These are phyloP conservation scores for Myrmecobius fasciatus DNA, from an alignment of 2,113 vertebrate genomes.

Conservation along the genomic window DNA sequence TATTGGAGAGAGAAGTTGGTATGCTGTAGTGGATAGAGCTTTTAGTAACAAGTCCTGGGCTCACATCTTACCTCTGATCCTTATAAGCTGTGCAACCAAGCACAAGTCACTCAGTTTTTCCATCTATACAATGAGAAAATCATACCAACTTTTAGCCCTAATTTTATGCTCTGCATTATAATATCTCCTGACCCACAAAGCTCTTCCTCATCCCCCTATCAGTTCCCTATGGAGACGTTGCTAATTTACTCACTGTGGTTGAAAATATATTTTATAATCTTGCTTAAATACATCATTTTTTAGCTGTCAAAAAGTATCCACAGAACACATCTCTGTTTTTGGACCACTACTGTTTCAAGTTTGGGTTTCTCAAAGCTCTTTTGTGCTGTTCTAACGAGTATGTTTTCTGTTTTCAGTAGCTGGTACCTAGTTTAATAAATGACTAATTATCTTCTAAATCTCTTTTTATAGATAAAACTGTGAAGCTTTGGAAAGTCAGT, in stretches of 20 bases:
- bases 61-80: not conserved
- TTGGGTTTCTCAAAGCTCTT: fast-evolving
- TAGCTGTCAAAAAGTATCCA: not conserved
- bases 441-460: not conserved
- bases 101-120: not conserved
- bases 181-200: not conserved
- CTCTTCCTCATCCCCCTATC: not conserved
- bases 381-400: fast-evolving
- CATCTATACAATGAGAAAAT: not conserved
- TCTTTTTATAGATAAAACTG: conserved; percentile 92
- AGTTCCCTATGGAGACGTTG: not conserved
- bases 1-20: not conserved
- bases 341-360: not conserved
- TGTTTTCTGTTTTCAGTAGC: not conserved
- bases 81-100: not conserved
- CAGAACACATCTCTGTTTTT: not conserved
- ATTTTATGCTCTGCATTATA: not conserved
- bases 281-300: not conserved
- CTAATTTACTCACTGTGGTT: not conserved
- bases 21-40: not conserved
- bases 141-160: not conserved
- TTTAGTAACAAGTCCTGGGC: not conserved
- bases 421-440: not conserved
- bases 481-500: conserved; percentile 99
- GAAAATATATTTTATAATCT: not conserved